These are phyloP conservation scores for Lasioglossum marginatum DNA, from an alignment of 2,888 invertebrate species.

Conservation along the genomic window DNA sequence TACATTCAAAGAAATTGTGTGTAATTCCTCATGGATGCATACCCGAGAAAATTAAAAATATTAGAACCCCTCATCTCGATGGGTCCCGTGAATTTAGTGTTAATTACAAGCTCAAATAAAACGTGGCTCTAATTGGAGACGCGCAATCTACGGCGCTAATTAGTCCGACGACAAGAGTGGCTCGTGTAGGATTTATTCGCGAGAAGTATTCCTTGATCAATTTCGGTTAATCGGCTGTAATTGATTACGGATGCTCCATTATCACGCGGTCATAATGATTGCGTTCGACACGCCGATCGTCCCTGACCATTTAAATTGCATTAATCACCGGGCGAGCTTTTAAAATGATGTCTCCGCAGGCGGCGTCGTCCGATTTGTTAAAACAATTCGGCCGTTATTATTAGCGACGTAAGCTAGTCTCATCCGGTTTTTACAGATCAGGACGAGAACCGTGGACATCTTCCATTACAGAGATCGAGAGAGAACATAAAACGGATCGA, in stretches of 20 bases:
- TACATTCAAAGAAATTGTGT: no score
- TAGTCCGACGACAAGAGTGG: neutral
- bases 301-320: conserved; percentile 45
- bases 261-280: neutral
- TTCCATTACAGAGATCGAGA: conserved; percentile 25
- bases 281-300: neutral
- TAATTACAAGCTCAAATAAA: neutral
- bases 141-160: conserved; percentile 9
- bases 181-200: neutral
- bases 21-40: no score
- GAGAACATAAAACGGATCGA: neutral
- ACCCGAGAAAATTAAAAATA: neutral
- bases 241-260: conserved; percentile 28
- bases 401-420: conserved; percentile 43
- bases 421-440: conserved; percentile 38
- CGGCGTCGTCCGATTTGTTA: conserved; percentile 51
- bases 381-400: conserved; percentile 52
- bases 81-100: neutral
- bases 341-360: conserved; percentile 17
- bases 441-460: conserved; percentile 15
- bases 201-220: neutral
- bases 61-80: neutral
- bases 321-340: conserved; percentile 21
- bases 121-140: neutral
- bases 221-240: conserved; percentile 23